Evolutionary conservation across 2,888 invertebrate species (phyloP).

Genomic region (Venustoraphidia nigricollis): DNA sequence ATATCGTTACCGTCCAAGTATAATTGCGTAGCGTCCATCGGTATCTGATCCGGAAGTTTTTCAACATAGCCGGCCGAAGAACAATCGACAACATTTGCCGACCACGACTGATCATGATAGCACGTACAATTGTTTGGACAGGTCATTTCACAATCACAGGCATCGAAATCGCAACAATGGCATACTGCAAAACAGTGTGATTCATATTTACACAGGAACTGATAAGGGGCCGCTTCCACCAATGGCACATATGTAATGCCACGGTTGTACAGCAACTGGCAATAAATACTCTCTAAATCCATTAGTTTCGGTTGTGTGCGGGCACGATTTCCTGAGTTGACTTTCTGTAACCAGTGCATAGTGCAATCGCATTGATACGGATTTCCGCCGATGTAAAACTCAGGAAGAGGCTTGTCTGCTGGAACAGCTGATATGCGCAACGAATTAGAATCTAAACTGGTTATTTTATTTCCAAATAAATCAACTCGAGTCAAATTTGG

Average conservation of each 20-base stretch:
- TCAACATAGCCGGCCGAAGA: slow-evolving; percentile 52
- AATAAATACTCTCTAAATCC: slow-evolving; percentile 70
- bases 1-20: slow-evolving; percentile 75
- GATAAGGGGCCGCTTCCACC: slow-evolving; percentile 63
- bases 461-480: slow-evolving; percentile 65
- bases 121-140: slow-evolving; percentile 79
- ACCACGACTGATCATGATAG: slow-evolving; percentile 78
- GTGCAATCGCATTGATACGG: slow-evolving; percentile 79
- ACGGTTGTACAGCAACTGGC: slow-evolving; percentile 63
- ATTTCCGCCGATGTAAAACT: slow-evolving; percentile 74
- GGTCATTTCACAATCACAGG: slow-evolving; percentile 86
- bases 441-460: slow-evolving; percentile 58
- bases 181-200: slow-evolving; percentile 76
- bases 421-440: slow-evolving; percentile 61
- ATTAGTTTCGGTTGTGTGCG: slow-evolving; percentile 67
- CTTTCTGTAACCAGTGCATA: slow-evolving; percentile 81
- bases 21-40: slow-evolving; percentile 82
- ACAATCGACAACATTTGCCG: slow-evolving; percentile 74
- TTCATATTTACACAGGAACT: slow-evolving; percentile 73
- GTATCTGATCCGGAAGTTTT: slow-evolving; percentile 63
- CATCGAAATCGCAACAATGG: slow-evolving; percentile 82
- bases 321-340: slow-evolving; percentile 56
- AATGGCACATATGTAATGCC: slow-evolving; percentile 57
- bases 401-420: slow-evolving; percentile 53
- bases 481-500: slow-evolving; percentile 71